Base-by-base conservation (phyloP, 1,140 invertebrate genomes). In the Caenorhabditis brenneri region DNA sequence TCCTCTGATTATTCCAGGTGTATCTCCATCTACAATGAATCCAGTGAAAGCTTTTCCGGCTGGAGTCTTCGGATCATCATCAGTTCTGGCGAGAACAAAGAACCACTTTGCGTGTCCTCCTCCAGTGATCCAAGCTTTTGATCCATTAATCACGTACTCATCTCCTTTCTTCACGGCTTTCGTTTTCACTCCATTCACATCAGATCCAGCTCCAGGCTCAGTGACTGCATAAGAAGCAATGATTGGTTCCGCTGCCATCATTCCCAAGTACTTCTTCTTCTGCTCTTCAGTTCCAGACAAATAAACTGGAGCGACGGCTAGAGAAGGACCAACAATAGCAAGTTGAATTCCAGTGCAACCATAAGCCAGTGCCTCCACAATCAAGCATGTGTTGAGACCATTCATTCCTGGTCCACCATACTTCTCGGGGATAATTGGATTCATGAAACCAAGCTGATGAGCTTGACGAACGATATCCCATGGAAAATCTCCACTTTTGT, bases 81-180 rank as follows among this genome's bases (percentile, higher is more conserved):
- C 94, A 0, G 96, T 96, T 86, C 96, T 93, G 0, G 96, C 95
- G 80, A 98, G 92, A 27, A 98, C 94, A 90, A 98, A 98, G 89
- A 96, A 98, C 85, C 85, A 98, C 91, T 96, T 97, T 24, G 96
- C 96, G 48, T 96, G 94, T 29, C 96, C 96, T 49, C 95, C 96
- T 91, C 97, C 97, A 60, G 96, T 98, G 87, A 99, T 98, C 97
- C 97, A 98, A 96, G 97, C 97, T 92, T 97, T 98, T 89, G 96
- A 95, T 19, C 97, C 97, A 92, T 98, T 98, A 9, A 99, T 88
- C 82, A 98, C 93, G 91, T 94, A 98, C 90, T 97, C 95, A 81
- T 92, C 91, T 79, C 96, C 95, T 91, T 98, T 97, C 91, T 96
- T 97, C 86, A 94, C 96, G 5, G 96, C 96, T 87, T 74, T 85